phyloP scores from a whole-genome alignment of 2,888 invertebrate species.

The Oscheius sp. region DNA sequence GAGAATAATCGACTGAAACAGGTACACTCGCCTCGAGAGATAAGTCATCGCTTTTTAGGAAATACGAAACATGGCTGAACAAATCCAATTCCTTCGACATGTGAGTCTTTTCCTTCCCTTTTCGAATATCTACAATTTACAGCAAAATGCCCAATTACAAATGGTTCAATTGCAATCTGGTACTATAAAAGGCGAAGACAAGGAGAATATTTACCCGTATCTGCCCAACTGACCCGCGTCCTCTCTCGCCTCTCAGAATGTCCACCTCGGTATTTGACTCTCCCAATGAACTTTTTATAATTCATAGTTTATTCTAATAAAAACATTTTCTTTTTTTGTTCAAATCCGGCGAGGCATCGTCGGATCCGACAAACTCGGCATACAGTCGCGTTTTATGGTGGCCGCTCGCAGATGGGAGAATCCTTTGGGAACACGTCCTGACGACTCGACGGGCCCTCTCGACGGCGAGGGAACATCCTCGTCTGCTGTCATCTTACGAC shows the following conservation, averaged over 20 bases:
- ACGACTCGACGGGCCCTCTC: too few species aligned
- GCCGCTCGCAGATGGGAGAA: not conserved
- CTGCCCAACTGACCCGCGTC: not conserved
- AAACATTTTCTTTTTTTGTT: not conserved
- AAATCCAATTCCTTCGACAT: too few species aligned
- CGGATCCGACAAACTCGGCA: not conserved
- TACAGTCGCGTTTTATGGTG: not conserved
- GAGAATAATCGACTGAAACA: constrained; percentile 4
- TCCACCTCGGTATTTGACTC: not conserved
- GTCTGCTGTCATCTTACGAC: too few species aligned
- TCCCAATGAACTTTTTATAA: not conserved
- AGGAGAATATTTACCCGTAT: not conserved
- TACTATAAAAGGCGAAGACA: not conserved
- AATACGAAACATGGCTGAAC: too few species aligned
- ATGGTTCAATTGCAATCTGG: not conserved
- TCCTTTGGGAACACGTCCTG: not conserved
- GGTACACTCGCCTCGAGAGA: too few species aligned
- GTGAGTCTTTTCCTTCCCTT: too few species aligned
- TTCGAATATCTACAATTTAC: too few species aligned
- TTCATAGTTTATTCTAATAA: not conserved
- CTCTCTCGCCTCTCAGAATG: not conserved
- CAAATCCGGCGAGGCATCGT: not conserved
- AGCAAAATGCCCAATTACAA: too few species aligned
- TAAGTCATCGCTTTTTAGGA: too few species aligned
- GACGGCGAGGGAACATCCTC: too few species aligned